Evolutionary conservation across 2,113 vertebrate species (phyloP).

Genomic region (Lanius collurio): DNA sequence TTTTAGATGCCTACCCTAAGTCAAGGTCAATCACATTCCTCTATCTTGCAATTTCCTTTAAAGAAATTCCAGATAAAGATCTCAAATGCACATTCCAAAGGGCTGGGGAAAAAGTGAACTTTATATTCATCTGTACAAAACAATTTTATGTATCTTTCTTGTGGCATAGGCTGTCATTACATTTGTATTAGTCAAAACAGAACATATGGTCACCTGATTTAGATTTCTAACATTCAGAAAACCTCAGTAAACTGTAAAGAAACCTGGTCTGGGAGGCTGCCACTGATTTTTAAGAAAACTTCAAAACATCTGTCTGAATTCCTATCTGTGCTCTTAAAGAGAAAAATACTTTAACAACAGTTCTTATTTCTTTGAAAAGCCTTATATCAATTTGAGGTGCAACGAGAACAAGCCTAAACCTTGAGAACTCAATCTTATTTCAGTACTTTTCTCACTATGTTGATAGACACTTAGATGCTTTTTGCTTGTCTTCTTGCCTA

Average conservation of each 20-base stretch:
- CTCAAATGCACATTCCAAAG: neutral
- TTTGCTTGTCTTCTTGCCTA: neutral
- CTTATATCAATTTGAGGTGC: neutral
- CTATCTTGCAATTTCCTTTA: neutral
- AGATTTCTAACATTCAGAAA: neutral
- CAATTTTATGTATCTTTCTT: neutral
- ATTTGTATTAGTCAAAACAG: neutral
- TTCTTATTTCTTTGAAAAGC: neutral
- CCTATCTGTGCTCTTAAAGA: neutral
- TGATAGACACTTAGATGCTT: neutral
- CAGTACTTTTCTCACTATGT: neutral
- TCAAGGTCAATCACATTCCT: constrained; percentile 38
- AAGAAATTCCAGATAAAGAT: neutral
- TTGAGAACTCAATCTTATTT: neutral
- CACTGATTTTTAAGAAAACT: neutral
- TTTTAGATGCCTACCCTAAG: constrained; percentile 21
- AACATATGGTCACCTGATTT: neutral
- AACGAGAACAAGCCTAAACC: neutral
- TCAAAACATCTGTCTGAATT: neutral
- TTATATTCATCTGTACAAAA: neutral
- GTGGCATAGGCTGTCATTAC: neutral
- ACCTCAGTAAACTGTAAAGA: neutral
- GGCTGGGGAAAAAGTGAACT: neutral
- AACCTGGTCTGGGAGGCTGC: neutral
- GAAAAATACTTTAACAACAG: neutral